phyloP scores from a whole-genome alignment of 1,140 invertebrate genomes.

The Drosophila grimshawi region DNA sequence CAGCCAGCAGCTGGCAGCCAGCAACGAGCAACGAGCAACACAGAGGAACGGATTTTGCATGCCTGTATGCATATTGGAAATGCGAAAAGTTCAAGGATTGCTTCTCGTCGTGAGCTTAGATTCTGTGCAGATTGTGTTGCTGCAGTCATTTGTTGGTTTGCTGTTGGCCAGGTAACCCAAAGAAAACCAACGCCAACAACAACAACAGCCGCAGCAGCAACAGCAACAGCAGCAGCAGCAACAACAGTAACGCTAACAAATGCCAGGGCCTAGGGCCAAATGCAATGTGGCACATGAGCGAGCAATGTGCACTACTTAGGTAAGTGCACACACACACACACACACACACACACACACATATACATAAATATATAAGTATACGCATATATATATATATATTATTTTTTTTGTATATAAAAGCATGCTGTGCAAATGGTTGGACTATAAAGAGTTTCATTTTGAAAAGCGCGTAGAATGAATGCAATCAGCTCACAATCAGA shows the following conservation, averaged over 20 bases:
- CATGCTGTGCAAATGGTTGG: background rate
- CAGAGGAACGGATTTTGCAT: constrained; percentile 37
- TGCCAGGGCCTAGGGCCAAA: constrained; percentile 45
- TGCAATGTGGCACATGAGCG: constrained; percentile 47
- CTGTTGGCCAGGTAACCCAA: constrained; percentile 63
- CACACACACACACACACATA: constrained; percentile 3
- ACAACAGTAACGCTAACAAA: constrained; percentile 30
- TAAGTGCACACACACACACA: constrained; percentile 10
- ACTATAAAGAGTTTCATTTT: background rate
- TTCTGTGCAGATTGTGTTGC: constrained; percentile 57
- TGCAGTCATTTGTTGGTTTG: constrained; percentile 45
- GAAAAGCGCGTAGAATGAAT: constrained; percentile 27
- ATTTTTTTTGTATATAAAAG: background rate
- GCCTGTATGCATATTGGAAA: constrained; percentile 71
- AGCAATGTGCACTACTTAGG: constrained; percentile 30
- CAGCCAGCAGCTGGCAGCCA: constrained; percentile 6
- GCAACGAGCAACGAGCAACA: constrained; percentile 7
- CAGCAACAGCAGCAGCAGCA: constrained; percentile 14
- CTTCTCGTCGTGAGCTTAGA: constrained; percentile 70
- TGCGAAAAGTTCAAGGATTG: constrained; percentile 79
- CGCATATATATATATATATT: background rate
- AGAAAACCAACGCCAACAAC: constrained; percentile 40
- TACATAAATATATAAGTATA: background rate
- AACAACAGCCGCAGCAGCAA: constrained; percentile 9
- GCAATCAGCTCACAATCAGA: background rate